Evolutionary conservation across 2,797 vertebrate species (phyloP), one percentile per base, ranked within the genome.

Genomic region (Crocidura indochinensis): DNA sequence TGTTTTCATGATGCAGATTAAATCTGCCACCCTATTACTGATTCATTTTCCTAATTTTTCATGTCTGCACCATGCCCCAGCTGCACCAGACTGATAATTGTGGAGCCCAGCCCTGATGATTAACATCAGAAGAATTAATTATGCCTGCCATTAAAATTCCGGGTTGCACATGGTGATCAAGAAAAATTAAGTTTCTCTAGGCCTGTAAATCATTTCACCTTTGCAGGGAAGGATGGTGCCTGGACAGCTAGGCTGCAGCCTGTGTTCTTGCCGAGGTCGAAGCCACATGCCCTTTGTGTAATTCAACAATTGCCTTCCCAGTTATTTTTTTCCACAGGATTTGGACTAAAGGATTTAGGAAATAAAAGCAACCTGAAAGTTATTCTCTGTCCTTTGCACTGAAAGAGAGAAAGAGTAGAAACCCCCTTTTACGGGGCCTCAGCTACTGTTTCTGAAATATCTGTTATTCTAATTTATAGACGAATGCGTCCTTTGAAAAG

Each of bases 41-140:
- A 99, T 99, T 99, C 99, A 99, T 99, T 99, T 99, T 99, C 99
- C 99, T 99, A 99, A 99, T 99, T 99, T 99, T 99, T 99, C 99
- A 99, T 99, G 99, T 99, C 99, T 99, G 99, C 98, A 98, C 99
- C 97, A 98, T 98, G 98, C 99, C 99, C 99, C 99, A 99, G 99
- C 99, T 99, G 99, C 99, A 99, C 98, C 97, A 98, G 98, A 98
- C 99, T 99, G 99, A 99, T 99, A 99, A 99, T 99, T 99, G 99
- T 99, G 98, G 98, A 99, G 99, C 99, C 99, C 99, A 99, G 99
- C 99, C 99, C 99, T 99, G 99, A 99, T 99, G 99, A 99, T 99
- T 99, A 99, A 99, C 99, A 99, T 99, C 99, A 99, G 99, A 99
- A 99, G 99, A 99, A 99, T 99, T 99, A 99, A 99, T 99, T 99